Evolutionary conservation across 2,797 vertebrate species (phyloP).

Genomic region (Syndactyla subalaris): DNA sequence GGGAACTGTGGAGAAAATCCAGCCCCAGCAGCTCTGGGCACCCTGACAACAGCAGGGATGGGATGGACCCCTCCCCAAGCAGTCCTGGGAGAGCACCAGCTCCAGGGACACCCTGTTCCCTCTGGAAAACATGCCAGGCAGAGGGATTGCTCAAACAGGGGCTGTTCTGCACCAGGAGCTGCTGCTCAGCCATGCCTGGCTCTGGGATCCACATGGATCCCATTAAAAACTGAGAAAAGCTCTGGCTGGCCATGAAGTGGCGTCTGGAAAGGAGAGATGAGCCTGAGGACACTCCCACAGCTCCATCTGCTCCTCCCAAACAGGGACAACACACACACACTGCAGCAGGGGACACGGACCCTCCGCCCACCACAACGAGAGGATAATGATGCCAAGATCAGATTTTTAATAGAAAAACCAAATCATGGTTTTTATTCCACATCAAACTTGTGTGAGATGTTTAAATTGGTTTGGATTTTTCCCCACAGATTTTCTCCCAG

Average conservation of each 20-base stretch:
- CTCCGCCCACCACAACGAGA: rapidly evolving
- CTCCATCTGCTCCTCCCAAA: conserved; percentile 21
- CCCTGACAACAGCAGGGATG: neutral
- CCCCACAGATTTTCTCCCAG: neutral
- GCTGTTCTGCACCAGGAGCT: neutral
- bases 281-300: neutral
- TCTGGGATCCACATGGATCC: neutral
- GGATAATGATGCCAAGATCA: neutral
- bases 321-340: neutral
- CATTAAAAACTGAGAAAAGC: neutral
- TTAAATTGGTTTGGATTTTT: neutral
- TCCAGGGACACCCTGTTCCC: neutral
- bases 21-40: neutral
- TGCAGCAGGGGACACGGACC: neutral
- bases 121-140: neutral
- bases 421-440: neutral
- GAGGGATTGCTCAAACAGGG: neutral
- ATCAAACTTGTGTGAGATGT: neutral
- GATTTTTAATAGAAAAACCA: neutral
- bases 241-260: neutral
- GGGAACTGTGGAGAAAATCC: neutral
- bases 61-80: neutral
- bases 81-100: neutral
- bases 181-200: neutral
- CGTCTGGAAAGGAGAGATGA: neutral